Base-by-base conservation (phyloP, 2,113 vertebrate species). In the Xiphorhynchus elegans region DNA sequence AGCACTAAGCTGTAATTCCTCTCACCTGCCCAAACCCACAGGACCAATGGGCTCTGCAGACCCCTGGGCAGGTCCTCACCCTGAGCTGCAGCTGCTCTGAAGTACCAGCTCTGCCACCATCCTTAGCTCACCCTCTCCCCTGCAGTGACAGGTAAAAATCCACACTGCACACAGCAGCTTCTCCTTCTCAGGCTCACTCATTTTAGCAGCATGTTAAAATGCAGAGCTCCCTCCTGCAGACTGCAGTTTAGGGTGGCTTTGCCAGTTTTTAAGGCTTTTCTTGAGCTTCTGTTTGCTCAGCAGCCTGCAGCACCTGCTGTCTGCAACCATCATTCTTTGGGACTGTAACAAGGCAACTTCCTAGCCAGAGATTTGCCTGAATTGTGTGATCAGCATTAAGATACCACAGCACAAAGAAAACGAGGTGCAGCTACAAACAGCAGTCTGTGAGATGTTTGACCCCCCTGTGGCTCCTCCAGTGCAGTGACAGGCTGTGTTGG, bases 221-320 rank as follows among this genome's bases (percentile, higher is more conserved):
- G n/a, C 44, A 81, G 53, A 89, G 76, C 9, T 37, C 13, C 33
- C 8, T 40, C 60, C 79, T 67, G 42, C 72, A 70, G 26, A 26
- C 19, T 44, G 28, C 28, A 47, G 3, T 37, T 59, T 31, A 52
- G 49, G 47, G 72, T 25, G 67, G 53, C 12, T 87, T 70, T 91
- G 47, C 52, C 40, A 69, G 53, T 68, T 40, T 28, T 56, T 24
- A 50, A 72, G 52, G 8, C 7, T 91, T 23, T 47, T 69, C n/a
- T 87, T 28, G 62, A 94, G 87, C 55, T 94, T 83, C 87, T 89
- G 78, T 96, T 83, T 58, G 42, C 90, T 70, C 79, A 84, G 75
- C 77, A 97, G 84, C 89, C 84, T 58, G 50, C 39, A 93, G 66
- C 1, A 82, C 69, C 81, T 50, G 49, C 84, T 74, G 75, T 68